Evolutionary conservation across 2,797 vertebrate genomes (phyloP).

Genomic region (Cryptoblepharus egeriae): DNA sequence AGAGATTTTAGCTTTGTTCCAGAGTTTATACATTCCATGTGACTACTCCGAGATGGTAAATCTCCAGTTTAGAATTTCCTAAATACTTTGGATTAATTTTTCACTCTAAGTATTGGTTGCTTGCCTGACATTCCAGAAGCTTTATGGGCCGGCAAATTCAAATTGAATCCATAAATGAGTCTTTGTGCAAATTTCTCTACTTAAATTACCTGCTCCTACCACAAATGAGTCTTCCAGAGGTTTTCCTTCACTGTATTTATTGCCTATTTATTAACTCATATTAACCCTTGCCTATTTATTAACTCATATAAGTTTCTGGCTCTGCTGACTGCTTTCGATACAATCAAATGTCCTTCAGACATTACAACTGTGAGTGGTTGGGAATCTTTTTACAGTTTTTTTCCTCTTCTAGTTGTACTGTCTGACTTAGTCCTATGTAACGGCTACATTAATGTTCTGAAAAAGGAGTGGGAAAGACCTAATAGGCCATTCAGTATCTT

Average conservation of each 20-base stretch:
- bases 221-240: neutral
- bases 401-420: neutral
- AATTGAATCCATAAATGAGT: neutral
- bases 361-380: neutral
- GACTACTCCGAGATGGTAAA: neutral
- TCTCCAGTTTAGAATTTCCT: conserved; percentile 11
- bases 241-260: neutral
- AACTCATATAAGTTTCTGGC: neutral
- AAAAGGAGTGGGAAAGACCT: neutral
- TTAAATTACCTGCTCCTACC: neutral
- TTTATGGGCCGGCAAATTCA: neutral
- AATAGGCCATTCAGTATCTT: neutral
- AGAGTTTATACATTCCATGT: conserved; percentile 1
- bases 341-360: neutral
- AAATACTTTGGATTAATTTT: conserved; percentile 23
- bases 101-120: neutral
- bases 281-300: neutral
- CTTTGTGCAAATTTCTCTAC: neutral
- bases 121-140: conserved; percentile 6
- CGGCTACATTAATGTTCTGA: neutral
- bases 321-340: neutral
- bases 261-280: neutral
- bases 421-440: neutral
- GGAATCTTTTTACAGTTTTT: neutral
- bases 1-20: neutral